Base-by-base conservation (phyloP, 1,140 invertebrate species). In the Telenomus remus region DNA sequence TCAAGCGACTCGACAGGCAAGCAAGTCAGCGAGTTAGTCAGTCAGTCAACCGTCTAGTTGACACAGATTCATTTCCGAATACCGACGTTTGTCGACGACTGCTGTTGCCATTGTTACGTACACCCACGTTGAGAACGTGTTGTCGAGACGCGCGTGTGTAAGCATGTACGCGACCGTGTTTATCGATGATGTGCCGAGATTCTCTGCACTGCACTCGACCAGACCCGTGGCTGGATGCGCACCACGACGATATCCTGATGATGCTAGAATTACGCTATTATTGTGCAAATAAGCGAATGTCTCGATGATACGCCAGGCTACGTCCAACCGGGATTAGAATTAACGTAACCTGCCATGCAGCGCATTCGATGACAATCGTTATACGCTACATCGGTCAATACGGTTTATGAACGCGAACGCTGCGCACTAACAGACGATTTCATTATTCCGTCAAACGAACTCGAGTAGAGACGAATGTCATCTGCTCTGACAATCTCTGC, bases 261-360 rank as follows among this genome's bases (percentile, higher is more conserved):
- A 79, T 69, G 75, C 78, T 77, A 76, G 80, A 83, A 84, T 83
- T 81, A 81, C 78, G 81, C 81, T 80, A 85, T 84, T 85, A 84
- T 85, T 81, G 82, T 84, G 82, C 82, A 85, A 83, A 85, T 84
- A 79, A 83, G 78, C 72, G 78, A 82, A 53, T 70, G 65, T 60
- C 54, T 66, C 48, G 34, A 61, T 68, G 70, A 77, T 76, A 79
- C 66, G 72, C 70, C 66, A 60, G 53, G 64, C 78, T 65, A 70
- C 69, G 49, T 78, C 56, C 75, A 65, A 63, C 68, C 53, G 66
- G 68, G 54, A 76, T 80, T 68, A 72, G 71, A 78, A 76, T 79
- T 74, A 76, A 74, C 64, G 80, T 70, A 66, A 69, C 63, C 63
- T 72, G 76, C 68, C 76, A 75, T 65, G 68, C 53, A 14, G 53